phyloP scores from a whole-genome alignment of 2,888 invertebrate genomes.

The Oscheius sp. region DNA sequence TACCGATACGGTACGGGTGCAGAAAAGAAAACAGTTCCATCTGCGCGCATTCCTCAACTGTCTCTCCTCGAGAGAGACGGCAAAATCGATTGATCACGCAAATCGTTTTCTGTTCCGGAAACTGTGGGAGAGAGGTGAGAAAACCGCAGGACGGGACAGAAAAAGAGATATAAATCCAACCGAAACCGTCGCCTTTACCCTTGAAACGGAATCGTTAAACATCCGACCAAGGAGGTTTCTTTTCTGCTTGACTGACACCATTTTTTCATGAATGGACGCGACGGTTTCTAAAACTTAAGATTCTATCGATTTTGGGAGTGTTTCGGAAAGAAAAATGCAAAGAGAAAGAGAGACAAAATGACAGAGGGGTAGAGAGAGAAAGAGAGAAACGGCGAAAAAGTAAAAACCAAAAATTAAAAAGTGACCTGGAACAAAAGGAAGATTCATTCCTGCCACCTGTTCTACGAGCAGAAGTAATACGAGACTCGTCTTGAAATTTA shows the following conservation, averaged over 20 bases:
- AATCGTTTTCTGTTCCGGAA: too few relatives aligned
- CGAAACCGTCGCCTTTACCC: background rate
- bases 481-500: background rate
- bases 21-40: too few relatives aligned
- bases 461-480: background rate
- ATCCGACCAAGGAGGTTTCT: background rate
- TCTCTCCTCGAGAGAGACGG: too few relatives aligned
- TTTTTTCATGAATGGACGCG: background rate
- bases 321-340: too few relatives aligned
- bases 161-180: constrained; percentile 19
- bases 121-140: too few relatives aligned
- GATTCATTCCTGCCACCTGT: background rate
- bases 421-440: constrained; percentile 5
- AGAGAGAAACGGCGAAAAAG: constrained; percentile 28
- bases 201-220: background rate
- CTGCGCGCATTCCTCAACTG: too few relatives aligned
- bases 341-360: constrained; percentile 20
- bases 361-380: constrained; percentile 11
- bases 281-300: background rate
- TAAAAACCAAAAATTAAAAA: background rate
- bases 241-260: background rate
- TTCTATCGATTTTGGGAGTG: background rate
- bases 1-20: too few relatives aligned
- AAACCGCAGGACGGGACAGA: constrained; percentile 6
- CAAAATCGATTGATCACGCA: too few relatives aligned